phyloP scores from a whole-genome alignment of 37 sponge, comb jelly and placozoan genomes.

The Oopsacas minuta region DNA sequence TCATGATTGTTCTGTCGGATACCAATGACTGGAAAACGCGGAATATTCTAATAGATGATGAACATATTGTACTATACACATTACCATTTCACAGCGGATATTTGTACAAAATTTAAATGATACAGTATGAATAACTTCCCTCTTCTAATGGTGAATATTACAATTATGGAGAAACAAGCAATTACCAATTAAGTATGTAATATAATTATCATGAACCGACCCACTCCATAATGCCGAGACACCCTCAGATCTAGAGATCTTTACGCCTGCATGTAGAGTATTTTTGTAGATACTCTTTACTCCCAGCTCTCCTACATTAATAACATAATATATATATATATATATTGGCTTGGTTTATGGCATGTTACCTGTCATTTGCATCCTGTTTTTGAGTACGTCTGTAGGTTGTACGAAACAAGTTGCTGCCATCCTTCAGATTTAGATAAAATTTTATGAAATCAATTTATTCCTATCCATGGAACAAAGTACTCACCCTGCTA shows the following conservation, averaged over 20 bases:
- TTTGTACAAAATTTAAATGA: no score
- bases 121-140: no score
- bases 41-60: no score
- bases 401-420: slow-evolving; percentile 87
- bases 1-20: no score
- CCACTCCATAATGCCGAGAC: slow-evolving; percentile 67
- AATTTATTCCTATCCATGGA: background rate
- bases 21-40: no score
- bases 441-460: background rate
- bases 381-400: slow-evolving; percentile 88
- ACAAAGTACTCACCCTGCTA: background rate
- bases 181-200: background rate
- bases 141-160: no score
- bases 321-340: no score
- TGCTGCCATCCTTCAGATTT: slow-evolving; percentile 57
- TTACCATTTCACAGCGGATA: no score
- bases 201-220: background rate
- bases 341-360: no score
- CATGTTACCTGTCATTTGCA: slow-evolving; percentile 85
- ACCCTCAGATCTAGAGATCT: slow-evolving; percentile 59
- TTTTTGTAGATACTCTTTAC: slow-evolving; percentile 38
- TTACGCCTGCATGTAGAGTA: slow-evolving; percentile 44
- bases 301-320: slow-evolving; percentile 34
- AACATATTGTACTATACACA: no score
- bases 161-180: no score